Percentiles rank a stretch among this genome's conserved stretches.
Conservation (phyloP, 2,888 invertebrate species). For the Platycheirus albimanus region DNA sequence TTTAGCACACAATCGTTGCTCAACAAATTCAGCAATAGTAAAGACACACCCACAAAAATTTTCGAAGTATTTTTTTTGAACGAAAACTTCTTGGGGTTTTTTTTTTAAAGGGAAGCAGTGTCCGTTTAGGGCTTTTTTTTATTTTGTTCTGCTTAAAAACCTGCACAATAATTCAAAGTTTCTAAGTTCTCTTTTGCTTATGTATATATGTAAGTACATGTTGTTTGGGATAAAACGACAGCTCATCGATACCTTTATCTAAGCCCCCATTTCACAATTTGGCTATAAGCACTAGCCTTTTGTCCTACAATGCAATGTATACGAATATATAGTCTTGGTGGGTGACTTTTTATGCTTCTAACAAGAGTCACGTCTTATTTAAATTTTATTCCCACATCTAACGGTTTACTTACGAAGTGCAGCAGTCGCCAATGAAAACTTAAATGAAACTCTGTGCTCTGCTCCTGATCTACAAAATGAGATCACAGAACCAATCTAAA, state of each 20-base stretch:
- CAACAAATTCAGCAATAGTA: too few relatives aligned
- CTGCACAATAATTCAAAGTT: too few relatives aligned
- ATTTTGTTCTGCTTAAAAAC: too few relatives aligned
- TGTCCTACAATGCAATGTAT: conserved; percentile 13
- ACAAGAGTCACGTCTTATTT: conserved; percentile 69
- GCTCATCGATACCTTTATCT: background rate
- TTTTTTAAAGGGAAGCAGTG: too few relatives aligned
- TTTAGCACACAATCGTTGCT: too few relatives aligned
- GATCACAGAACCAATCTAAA: conserved; percentile 42
- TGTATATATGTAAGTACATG: too few relatives aligned
- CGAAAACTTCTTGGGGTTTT: too few relatives aligned
- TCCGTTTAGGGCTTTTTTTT: too few relatives aligned
- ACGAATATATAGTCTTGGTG: too few relatives aligned
- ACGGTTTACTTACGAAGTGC: conserved; percentile 4
- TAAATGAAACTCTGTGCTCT: conserved; percentile 18
- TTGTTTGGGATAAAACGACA: background rate
- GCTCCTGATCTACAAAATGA: conserved; percentile 45
- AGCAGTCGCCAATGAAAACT: conserved; percentile 13
- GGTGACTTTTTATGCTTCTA: conserved; percentile 29
- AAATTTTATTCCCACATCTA: conserved; percentile 51
- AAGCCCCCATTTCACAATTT: conserved; percentile 25
- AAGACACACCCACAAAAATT: too few relatives aligned
- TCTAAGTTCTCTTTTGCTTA: too few relatives aligned
- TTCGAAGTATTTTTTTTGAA: too few relatives aligned
- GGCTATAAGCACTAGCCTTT: conserved; percentile 3